Conservation (phyloP, 2,113 vertebrate genomes). For the Forbesichthys papilliferus region DNA sequence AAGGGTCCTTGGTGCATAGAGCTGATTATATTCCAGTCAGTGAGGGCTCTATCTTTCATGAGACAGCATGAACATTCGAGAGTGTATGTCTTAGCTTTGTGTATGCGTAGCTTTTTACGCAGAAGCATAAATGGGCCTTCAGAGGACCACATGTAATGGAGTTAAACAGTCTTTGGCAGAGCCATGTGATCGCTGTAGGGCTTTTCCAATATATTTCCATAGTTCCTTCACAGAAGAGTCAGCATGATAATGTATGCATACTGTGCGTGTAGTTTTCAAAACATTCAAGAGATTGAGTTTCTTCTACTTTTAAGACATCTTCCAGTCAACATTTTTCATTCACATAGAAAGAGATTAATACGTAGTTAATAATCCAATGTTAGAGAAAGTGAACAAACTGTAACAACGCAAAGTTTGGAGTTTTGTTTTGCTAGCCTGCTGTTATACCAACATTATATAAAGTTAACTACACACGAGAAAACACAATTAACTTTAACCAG, state of each 20-base stretch:
- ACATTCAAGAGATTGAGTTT: too few relatives aligned
- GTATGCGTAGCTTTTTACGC: too few relatives aligned
- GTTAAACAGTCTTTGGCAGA: background rate
- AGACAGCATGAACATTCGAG: background rate
- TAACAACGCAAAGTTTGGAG: too few relatives aligned
- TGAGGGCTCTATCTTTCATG: constrained; percentile 2
- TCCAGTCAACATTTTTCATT: too few relatives aligned
- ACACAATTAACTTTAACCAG: too few relatives aligned
- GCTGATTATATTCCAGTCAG: constrained; percentile 4
- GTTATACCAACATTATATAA: too few relatives aligned
- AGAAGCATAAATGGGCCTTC: too few relatives aligned
- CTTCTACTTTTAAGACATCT: too few relatives aligned
- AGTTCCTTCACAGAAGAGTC: background rate
- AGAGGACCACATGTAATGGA: background rate
- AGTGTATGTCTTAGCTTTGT: too few relatives aligned
- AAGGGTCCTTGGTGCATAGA: constrained; percentile 1
- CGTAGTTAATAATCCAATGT: background rate
- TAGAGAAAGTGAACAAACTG: too few relatives aligned
- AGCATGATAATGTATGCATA: background rate
- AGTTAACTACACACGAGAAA: too few relatives aligned
- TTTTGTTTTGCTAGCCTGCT: too few relatives aligned
- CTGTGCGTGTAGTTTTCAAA: background rate
- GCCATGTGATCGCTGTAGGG: background rate
- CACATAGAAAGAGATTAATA: background rate
- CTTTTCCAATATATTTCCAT: background rate